Conservation (phyloP, 2,888 invertebrate genomes). For the Acanthosepion esculentum region DNA sequence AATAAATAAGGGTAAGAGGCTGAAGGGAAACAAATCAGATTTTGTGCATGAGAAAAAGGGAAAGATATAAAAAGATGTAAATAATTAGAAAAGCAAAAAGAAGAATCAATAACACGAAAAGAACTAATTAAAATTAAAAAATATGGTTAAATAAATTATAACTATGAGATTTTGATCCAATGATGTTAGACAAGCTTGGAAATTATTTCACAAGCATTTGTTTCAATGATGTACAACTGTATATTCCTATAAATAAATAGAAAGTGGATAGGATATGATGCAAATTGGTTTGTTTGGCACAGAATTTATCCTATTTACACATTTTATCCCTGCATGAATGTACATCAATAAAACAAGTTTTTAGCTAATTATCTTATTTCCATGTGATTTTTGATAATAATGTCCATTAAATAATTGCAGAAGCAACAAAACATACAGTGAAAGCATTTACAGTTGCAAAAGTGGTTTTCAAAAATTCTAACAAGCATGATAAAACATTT, state of each 20-base stretch:
- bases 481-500: background rate
- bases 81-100: background rate
- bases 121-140: background rate
- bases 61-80: background rate
- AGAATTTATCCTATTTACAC: background rate
- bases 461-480: background rate
- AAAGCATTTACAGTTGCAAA: background rate
- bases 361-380: background rate
- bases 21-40: background rate
- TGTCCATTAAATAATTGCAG: background rate
- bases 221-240: background rate
- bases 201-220: background rate
- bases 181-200: background rate
- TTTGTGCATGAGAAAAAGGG: background rate
- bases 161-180: background rate
- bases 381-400: background rate
- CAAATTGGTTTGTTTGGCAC: too few species aligned
- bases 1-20: background rate
- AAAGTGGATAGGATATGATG: too few species aligned
- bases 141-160: background rate
- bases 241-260: background rate
- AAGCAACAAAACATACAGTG: background rate
- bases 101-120: background rate
- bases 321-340: background rate
- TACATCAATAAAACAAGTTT: conserved; percentile 15